phyloP scores from a whole-genome alignment of 2,113 vertebrate species.

The Spea bombifrons region DNA sequence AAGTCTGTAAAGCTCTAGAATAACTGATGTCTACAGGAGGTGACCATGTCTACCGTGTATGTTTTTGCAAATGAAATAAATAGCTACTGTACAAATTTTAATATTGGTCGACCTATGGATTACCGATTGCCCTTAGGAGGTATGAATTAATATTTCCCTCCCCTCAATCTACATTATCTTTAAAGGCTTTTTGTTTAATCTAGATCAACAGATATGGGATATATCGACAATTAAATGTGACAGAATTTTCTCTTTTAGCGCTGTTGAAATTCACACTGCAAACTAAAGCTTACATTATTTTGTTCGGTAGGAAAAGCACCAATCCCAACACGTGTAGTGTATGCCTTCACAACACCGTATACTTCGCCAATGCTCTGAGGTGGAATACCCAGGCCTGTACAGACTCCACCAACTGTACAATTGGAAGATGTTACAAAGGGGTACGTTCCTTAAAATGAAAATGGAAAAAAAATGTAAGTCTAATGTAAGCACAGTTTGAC shows the following conservation, averaged over 20 bases:
- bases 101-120: no score
- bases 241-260: no score
- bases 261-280: no score
- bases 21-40: no score
- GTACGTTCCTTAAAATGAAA: constrained; percentile 79
- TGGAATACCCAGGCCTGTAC: constrained; percentile 92
- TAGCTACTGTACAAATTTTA: not conserved
- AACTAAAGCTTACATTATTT: constrained; percentile 76
- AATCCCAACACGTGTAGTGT: constrained; percentile 93
- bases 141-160: no score
- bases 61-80: not conserved
- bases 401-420: constrained; percentile 95
- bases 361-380: constrained; percentile 91
- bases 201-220: no score
- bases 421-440: constrained; percentile 97
- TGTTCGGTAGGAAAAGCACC: constrained; percentile 95
- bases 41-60: no score
- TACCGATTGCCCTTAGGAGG: no score
- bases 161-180: no score
- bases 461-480: not conserved
- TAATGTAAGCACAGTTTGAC: not conserved
- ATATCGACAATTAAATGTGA: no score
- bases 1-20: no score
- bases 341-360: constrained; percentile 92
- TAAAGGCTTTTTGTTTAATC: no score